Base-by-base conservation (phyloP, 1,140 invertebrate genomes). In the Caenorhabditis latens region DNA sequence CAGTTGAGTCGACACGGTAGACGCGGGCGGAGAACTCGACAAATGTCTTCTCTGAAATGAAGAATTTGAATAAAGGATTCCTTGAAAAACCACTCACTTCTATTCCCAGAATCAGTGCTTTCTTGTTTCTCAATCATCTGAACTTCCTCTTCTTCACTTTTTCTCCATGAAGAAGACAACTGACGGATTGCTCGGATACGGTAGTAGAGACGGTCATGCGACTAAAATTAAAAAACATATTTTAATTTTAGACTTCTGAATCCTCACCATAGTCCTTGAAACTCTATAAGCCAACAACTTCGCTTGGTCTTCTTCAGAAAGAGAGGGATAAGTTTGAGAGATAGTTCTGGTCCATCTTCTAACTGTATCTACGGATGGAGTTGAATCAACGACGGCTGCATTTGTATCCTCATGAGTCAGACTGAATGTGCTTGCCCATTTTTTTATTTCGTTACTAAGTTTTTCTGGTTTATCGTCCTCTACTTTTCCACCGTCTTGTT, bases 291-390 rank as follows among this genome's bases (percentile, higher is more conserved):
- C 86, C 21, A 87, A 32, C 43, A 87, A 57, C 71, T 84, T 84
- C 5, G 86, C 86, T 14, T 87, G 86, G 46, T 87, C 86, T 63
- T 87, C 86, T 13, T 85, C 46, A 2, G 86, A 84, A 21, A 87
- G 86, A 14, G 63, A 53, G 0, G 86, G 86, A 79, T 87, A 87
- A 16, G 71, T 71, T n/a, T 63, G 24, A 19, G 86, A 55, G 46
- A 87, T 48, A 21, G 87, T 48, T 71, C 86, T 50, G 4, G 86
- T 75, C 86, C 87, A 61, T 67, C 46, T 46, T 42, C 86, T 50
- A 2, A 87, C 61, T 2, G 50, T 65, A 42, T 84, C 61, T 7
- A 83, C 42, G 7, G 63, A 55, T 42, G 55, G 79, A 5, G 50
- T 32, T 11, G 55, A n/a, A 83, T 57, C 55, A 2, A 83, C 50